Evolutionary conservation across 2,113 vertebrate species (phyloP).

Genomic region (Phocoena phocoena): DNA sequence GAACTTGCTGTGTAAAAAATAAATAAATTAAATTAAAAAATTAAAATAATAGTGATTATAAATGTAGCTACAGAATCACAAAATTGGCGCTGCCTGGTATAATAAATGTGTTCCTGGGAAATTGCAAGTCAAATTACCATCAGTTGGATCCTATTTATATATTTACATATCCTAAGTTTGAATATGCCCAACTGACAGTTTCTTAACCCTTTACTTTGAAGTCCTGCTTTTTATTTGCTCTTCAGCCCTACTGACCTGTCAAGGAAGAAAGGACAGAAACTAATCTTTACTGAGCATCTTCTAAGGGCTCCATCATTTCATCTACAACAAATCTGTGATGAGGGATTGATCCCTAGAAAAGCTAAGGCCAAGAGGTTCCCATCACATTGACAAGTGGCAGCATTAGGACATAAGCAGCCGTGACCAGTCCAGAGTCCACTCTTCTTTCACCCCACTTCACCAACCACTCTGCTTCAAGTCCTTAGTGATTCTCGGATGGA

Average conservation of each 20-base stretch:
- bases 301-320: not conserved
- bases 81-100: not conserved
- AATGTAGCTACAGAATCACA: not conserved
- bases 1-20: too few species aligned
- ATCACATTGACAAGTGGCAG: not conserved
- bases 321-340: not conserved
- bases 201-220: not conserved
- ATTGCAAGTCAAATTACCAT: constrained; percentile 29
- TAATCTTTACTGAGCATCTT: not conserved
- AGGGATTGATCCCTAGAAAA: not conserved
- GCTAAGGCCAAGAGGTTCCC: not conserved
- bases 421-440: not conserved
- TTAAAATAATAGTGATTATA: constrained; percentile 20
- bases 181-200: not conserved
- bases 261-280: not conserved
- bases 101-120: constrained; percentile 8
- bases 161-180: constrained; percentile 47
- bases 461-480: not conserved
- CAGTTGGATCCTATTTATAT: not conserved
- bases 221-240: not conserved
- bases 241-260: not conserved
- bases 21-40: too few species aligned
- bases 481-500: not conserved
- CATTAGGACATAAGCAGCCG: not conserved
- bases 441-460: not conserved